phyloP scores from a whole-genome alignment of 1,140 invertebrate genomes.

The Schlechtendalia chinensis region DNA sequence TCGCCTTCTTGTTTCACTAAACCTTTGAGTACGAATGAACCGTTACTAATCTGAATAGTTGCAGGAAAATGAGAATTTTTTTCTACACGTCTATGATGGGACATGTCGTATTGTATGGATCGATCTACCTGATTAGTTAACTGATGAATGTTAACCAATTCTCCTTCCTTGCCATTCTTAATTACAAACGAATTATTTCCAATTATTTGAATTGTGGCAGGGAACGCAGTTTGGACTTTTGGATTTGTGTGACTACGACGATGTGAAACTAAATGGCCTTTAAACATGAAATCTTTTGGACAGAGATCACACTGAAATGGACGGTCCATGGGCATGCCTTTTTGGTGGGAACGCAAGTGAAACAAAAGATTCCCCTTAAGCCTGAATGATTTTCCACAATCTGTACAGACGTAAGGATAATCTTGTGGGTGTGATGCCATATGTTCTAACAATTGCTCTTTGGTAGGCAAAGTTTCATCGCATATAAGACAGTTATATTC shows the following conservation, averaged over 20 bases:
- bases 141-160: slow-evolving; percentile 77
- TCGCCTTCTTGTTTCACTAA: slow-evolving; percentile 42
- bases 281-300: slow-evolving; percentile 65
- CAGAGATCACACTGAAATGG: slow-evolving; percentile 67
- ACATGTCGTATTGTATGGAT: slow-evolving; percentile 57
- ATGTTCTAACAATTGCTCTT: slow-evolving; percentile 81
- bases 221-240: slow-evolving; percentile 58
- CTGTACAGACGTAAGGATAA: slow-evolving; percentile 54
- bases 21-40: slow-evolving; percentile 43
- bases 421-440: slow-evolving; percentile 82
- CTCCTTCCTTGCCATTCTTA: slow-evolving; percentile 59
- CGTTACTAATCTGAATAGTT: slow-evolving; percentile 46
- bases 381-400: slow-evolving; percentile 55
- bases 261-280: slow-evolving; percentile 69
- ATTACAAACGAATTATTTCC: slow-evolving; percentile 54
- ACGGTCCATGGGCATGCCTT: slow-evolving; percentile 77
- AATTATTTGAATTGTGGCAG: slow-evolving; percentile 43
- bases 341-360: slow-evolving; percentile 92
- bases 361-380: slow-evolving; percentile 55
- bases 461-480: slow-evolving; percentile 81
- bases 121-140: slow-evolving; percentile 78
- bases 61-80: slow-evolving; percentile 47
- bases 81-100: slow-evolving; percentile 30
- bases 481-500: slow-evolving; percentile 83
- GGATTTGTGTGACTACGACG: slow-evolving; percentile 68